A percentile compares a stretch with the other conserved stretches of the same genome.
phyloP scores from a whole-genome alignment of 2,113 vertebrate species.

The Galeopterus variegatus region DNA sequence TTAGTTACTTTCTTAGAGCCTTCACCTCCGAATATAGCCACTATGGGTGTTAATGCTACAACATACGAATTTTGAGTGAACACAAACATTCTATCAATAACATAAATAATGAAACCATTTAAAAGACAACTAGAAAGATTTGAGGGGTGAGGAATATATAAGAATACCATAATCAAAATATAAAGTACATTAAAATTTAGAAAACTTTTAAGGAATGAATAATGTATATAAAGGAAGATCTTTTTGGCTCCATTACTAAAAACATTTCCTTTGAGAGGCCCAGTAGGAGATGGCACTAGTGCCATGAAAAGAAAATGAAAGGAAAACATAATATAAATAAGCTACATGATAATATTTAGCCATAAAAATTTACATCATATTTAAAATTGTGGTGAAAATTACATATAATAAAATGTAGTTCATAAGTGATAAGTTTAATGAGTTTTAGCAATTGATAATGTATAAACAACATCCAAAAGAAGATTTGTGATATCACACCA shows the following conservation, averaged over 20 bases:
- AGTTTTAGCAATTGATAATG: background rate
- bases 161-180: background rate
- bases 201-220: background rate
- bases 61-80: background rate
- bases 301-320: background rate
- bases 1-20: background rate
- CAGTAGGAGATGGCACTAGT: background rate
- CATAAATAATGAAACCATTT: background rate
- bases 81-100: background rate
- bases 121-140: background rate
- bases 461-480: no score
- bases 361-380: no score
- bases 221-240: background rate
- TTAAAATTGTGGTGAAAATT: no score
- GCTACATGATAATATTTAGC: background rate
- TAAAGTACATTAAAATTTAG: background rate
- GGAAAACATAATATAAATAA: background rate
- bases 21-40: background rate
- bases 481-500: no score
- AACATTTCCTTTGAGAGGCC: background rate
- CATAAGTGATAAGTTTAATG: background rate
- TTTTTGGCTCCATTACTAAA: background rate
- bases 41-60: background rate
- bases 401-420: background rate
- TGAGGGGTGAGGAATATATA: background rate